Percentiles rank a stretch among this genome's conserved stretches.
phyloP scores from a whole-genome alignment of 2,113 vertebrate species.

The Corvus cornix region DNA sequence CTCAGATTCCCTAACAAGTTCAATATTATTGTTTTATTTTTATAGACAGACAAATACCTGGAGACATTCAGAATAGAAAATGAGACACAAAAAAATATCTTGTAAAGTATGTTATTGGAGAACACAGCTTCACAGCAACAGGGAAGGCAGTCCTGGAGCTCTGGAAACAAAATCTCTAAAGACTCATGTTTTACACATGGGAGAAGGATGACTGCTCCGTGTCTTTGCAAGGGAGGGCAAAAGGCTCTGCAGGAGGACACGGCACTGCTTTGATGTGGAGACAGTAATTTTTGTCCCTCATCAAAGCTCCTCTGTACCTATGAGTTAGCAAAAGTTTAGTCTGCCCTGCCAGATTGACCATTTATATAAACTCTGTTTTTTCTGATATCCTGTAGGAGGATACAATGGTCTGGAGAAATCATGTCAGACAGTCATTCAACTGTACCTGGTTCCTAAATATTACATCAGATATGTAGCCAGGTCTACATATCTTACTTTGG shows the following conservation, averaged over 20 bases:
- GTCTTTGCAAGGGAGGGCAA: background rate
- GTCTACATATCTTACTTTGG: background rate
- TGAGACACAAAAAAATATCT: background rate
- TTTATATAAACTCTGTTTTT: background rate
- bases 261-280: background rate
- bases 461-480: background rate
- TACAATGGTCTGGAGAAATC: background rate
- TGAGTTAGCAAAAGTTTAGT: background rate
- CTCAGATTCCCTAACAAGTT: background rate
- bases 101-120: background rate
- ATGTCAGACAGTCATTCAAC: background rate
- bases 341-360: background rate
- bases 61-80: constrained; percentile 22
- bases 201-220: background rate
- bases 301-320: background rate
- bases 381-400: background rate
- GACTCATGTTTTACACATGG: background rate
- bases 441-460: background rate
- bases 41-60: background rate
- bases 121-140: background rate
- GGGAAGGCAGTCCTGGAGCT: background rate
- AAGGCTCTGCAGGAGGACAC: background rate
- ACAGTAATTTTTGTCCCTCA: background rate
- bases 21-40: background rate
- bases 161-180: background rate